Percentiles rank a stretch among this genome's conserved stretches.
Evolutionary conservation across 2,888 invertebrate genomes (phyloP).

Genomic region (Cataglyphis albicans): DNA sequence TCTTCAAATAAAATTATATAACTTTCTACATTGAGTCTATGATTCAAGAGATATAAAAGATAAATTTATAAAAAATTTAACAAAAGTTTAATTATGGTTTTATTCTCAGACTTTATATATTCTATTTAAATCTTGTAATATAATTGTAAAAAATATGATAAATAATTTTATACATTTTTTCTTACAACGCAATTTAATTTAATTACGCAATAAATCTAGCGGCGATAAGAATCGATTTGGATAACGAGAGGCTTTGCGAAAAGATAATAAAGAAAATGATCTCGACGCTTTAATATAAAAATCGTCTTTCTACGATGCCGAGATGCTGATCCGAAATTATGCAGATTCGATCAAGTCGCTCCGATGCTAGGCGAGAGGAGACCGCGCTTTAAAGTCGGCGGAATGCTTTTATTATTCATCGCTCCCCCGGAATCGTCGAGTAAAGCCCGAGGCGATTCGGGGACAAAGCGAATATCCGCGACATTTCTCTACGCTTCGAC

Average conservation of each 20-base stretch:
- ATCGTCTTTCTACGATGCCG: conserved; percentile 55
- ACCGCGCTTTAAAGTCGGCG: conserved; percentile 66
- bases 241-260: conserved; percentile 25
- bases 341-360: conserved; percentile 70
- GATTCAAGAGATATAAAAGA: neutral
- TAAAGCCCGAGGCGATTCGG: conserved; percentile 62
- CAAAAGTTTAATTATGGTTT: neutral
- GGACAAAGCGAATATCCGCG: conserved; percentile 74
- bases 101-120: neutral
- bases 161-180: neutral
- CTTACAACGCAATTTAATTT: conserved; percentile 19
- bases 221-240: conserved; percentile 19
- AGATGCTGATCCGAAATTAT: conserved; percentile 73
- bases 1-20: neutral
- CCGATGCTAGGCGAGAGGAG: conserved; percentile 45
- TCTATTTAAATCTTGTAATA: neutral
- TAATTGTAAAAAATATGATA: neutral
- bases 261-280: conserved; percentile 39
- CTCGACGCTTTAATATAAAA: conserved; percentile 46
- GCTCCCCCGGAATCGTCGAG: conserved; percentile 57
- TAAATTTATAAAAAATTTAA: neutral
- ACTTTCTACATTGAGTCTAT: neutral
- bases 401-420: conserved; percentile 77
- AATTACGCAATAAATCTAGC: conserved; percentile 15
- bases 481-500: conserved; percentile 72